Percentiles rank a stretch among this genome's conserved stretches.
These are phyloP conservation scores for Cepaea nemoralis DNA, from an alignment of 1,140 invertebrate species.

Conservation along the genomic window DNA sequence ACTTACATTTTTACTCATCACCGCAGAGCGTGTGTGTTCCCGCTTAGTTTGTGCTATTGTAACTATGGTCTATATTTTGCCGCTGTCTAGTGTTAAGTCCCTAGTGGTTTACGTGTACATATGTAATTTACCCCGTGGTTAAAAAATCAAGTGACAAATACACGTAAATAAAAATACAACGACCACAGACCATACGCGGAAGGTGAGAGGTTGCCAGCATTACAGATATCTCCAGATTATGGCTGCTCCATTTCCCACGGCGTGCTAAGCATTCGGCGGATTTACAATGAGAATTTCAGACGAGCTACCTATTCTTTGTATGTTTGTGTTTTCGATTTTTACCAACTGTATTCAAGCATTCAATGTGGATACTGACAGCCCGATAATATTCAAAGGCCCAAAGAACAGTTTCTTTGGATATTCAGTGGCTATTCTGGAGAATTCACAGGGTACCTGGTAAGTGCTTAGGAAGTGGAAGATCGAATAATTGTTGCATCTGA, in stretches of 20 bases:
- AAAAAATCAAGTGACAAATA: no score
- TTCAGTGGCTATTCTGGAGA: slow-evolving; percentile 53
- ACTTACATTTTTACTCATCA: no score
- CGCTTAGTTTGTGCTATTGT: no score
- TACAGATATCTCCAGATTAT: background rate
- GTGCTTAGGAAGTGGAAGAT: slow-evolving; percentile 25
- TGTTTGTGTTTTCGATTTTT: background rate
- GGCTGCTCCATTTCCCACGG: background rate
- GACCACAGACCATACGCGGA: background rate
- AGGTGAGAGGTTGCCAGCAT: background rate
- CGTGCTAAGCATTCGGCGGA: background rate
- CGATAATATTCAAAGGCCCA: slow-evolving; percentile 91
- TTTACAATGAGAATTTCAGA: background rate
- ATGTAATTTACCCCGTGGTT: no score
- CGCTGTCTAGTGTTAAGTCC: no score
- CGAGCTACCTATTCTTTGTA: background rate
- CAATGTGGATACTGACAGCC: slow-evolving; percentile 91
- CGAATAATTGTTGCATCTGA: no score
- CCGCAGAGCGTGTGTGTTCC: no score
- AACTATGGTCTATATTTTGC: no score
- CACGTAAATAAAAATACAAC: no score
- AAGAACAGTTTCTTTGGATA: slow-evolving; percentile 74
- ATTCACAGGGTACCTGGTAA: slow-evolving; percentile 48
- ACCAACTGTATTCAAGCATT: slow-evolving; percentile 74
- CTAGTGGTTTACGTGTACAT: no score